phyloP scores from a whole-genome alignment of 2,797 vertebrate species.

The Hypotaenidia philippensis region DNA sequence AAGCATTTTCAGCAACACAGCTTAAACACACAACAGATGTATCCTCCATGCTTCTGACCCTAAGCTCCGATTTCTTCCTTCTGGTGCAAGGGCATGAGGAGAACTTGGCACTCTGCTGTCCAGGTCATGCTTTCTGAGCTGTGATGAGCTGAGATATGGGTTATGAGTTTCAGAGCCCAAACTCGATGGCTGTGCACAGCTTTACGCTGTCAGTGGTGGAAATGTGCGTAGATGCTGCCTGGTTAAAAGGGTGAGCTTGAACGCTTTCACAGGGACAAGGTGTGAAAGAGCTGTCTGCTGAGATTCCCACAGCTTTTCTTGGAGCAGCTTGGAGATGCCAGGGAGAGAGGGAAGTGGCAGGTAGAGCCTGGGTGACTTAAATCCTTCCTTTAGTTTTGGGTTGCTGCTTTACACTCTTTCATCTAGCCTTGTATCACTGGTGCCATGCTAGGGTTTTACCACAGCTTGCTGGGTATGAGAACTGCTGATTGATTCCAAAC shows the following conservation, averaged over 20 bases:
- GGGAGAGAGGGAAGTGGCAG: background rate
- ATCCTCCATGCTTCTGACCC: conserved; percentile 6
- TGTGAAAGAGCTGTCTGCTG: background rate
- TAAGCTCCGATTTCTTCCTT: background rate
- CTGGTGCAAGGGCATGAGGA: background rate
- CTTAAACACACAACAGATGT: conserved; percentile 12
- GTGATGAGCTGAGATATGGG: background rate
- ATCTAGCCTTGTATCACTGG: background rate
- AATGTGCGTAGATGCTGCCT: background rate
- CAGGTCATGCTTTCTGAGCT: background rate
- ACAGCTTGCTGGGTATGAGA: background rate
- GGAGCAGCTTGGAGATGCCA: background rate
- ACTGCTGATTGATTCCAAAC: background rate
- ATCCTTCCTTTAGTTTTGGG: background rate
- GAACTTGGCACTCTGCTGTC: background rate
- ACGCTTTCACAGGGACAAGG: background rate
- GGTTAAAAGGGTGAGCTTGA: background rate
- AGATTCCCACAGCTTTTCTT: background rate
- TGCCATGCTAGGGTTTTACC: background rate
- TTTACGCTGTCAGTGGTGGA: background rate
- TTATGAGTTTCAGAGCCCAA: background rate
- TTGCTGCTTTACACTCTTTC: background rate
- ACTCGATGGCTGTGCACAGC: background rate
- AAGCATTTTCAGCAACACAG: conserved; percentile 1
- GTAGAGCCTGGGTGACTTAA: background rate